Evolutionary conservation across 2,113 vertebrate species (phyloP), one percentile per base, ranked within the genome.

Genomic region (Siphamia tubifer): DNA sequence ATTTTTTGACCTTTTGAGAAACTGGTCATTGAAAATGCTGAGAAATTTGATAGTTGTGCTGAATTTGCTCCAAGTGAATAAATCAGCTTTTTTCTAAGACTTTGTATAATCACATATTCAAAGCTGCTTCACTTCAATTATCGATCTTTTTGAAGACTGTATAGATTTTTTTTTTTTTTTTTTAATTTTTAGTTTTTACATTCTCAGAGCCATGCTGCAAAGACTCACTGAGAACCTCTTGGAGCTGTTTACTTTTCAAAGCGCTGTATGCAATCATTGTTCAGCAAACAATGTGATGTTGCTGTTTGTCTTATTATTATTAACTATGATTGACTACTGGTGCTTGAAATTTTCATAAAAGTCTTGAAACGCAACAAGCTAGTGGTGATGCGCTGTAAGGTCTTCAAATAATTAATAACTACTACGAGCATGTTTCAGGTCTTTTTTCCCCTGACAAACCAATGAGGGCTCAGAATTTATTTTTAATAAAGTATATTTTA

Each of bases 311-410:
- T 67, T 63, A 51, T 54, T n/a, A 27, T 8, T 4, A 49, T 28
- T 10, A 40, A 54, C 30, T 67, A 30, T 42, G 16, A 78, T 19
- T 20, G 16, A 55, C 31, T 66, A 77, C 68, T n/a, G n/a, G n/a
- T n/a, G n/a, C n/a, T 82, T 84, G 51, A 81, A 65, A 7, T 65
- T 68, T 67, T 64, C 39, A 48, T 32, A 16, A 44, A 68, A 67
- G n/a, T 55, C 15, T 47, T 21, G 43, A 53, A 58, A 19, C 35
- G 23, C 44, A 73, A 47, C 16, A 27, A 31, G 43, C 49, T 45
- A 38, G 9, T 20, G 51, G 25, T 31, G 6, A 66, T 38, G 6
- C 56, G 8, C 17, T 40, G 20, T 25, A 35, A 34, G 40, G 43
- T 31, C 3, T 12, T 21, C 13, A 55, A 20, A 40, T n/a, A n/a